Percentiles rank a stretch among this genome's conserved stretches.
phyloP scores from a whole-genome alignment of 2,797 vertebrate genomes.

The Philypnodon macrostomus region DNA sequence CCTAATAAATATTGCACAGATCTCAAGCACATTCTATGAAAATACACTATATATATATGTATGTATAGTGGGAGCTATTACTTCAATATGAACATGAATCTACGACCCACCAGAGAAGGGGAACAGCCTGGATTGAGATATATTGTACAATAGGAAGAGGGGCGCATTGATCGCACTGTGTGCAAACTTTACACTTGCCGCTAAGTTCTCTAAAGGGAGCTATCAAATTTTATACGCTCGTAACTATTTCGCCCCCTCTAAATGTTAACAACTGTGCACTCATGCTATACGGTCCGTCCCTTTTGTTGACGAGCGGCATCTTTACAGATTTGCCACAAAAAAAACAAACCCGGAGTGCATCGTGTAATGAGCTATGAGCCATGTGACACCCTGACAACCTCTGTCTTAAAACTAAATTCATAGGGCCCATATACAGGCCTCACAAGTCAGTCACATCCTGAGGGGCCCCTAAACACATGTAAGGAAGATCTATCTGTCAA shows the following conservation, averaged over 20 bases:
- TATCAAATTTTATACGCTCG: slow-evolving; percentile 78
- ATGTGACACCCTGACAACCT: slow-evolving; percentile 51
- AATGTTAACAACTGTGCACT: slow-evolving; percentile 77
- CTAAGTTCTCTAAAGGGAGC: slow-evolving; percentile 75
- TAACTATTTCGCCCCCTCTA: slow-evolving; percentile 76
- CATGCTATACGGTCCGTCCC: slow-evolving; percentile 51
- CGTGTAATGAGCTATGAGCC: slow-evolving; percentile 35
- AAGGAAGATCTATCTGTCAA: slow-evolving; percentile 40
- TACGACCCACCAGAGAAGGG: slow-evolving; percentile 58
- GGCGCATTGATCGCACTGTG: slow-evolving; percentile 66
- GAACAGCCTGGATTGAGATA: slow-evolving; percentile 61
- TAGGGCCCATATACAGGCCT: slow-evolving; percentile 51
- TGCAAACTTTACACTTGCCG: slow-evolving; percentile 74
- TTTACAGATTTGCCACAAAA: slow-evolving; percentile 60
- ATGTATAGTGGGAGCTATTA: slow-evolving; percentile 51
- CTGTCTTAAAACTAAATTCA: slow-evolving; percentile 58
- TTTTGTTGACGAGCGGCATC: slow-evolving; percentile 58
- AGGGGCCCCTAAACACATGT: slow-evolving; percentile 52
- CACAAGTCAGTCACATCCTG: slow-evolving; percentile 52
- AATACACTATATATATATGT: slow-evolving; percentile 61
- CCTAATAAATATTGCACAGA: slow-evolving; percentile 44
- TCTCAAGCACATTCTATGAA: slow-evolving; percentile 47
- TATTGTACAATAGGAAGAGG: slow-evolving; percentile 70
- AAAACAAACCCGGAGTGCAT: slow-evolving; percentile 49
- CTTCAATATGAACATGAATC: slow-evolving; percentile 62